Evolutionary conservation across 2,113 vertebrate genomes (phyloP).

Genomic region (Gymnarchus niloticus): DNA sequence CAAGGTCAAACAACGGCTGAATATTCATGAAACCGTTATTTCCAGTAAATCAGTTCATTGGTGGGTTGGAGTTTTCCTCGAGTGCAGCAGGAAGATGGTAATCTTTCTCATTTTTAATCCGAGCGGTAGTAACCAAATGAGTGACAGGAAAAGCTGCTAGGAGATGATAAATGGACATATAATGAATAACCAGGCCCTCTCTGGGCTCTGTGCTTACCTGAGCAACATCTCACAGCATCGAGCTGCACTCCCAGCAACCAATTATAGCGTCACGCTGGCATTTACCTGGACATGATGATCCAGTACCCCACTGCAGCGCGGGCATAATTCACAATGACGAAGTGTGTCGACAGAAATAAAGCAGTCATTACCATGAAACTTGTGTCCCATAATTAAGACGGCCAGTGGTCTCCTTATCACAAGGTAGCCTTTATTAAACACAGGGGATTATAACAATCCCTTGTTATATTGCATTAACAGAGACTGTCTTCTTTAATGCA

Average conservation of each 20-base stretch:
- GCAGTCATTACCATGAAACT: slow-evolving; percentile 45
- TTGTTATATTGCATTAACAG: neutral
- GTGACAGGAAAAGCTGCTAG: slow-evolving; percentile 75
- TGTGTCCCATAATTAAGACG: slow-evolving; percentile 52
- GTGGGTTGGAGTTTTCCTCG: no score
- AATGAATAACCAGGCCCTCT: slow-evolving; percentile 69
- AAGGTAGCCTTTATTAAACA: slow-evolving; percentile 21
- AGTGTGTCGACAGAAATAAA: slow-evolving; percentile 32
- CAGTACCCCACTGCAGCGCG: slow-evolving; percentile 64
- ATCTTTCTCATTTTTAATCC: slow-evolving; percentile 30
- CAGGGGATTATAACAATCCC: neutral
- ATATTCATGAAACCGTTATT: no score
- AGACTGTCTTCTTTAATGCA: no score
- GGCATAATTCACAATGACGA: slow-evolving; percentile 68
- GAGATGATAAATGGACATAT: slow-evolving; percentile 66
- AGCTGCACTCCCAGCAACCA: slow-evolving; percentile 80
- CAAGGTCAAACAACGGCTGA: no score
- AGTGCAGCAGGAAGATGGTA: no score
- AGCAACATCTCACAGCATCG: slow-evolving; percentile 80
- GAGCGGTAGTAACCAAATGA: no score
- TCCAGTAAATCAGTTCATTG: no score
- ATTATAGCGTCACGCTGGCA: slow-evolving; percentile 88
- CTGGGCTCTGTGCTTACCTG: slow-evolving; percentile 65
- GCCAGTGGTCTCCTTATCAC: slow-evolving; percentile 39
- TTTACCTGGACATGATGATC: slow-evolving; percentile 86